Base-by-base conservation (phyloP, 2,888 invertebrate genomes). In the Cyclophora punctaria region DNA sequence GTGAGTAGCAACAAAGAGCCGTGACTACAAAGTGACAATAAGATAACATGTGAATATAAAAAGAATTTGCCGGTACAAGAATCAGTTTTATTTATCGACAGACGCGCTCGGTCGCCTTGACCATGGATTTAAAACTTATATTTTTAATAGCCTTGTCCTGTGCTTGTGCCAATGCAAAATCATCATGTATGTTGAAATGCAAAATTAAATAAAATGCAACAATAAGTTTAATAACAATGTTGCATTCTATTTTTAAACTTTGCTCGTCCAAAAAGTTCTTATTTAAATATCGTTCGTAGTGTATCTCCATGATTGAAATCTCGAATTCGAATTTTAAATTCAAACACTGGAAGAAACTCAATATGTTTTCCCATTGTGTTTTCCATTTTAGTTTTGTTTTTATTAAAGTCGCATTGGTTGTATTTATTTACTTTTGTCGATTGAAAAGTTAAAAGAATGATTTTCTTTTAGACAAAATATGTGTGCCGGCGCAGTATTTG, bases 401-500 rank as follows among this genome's bases (percentile, higher is more conserved):
- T 44, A 33, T 34, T 41, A 44, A 49, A 46, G 45, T 45, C 46
- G 35, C 37, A 35, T 5, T 46, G 35, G 37, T 44, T n/a, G 35
- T 45, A 3, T 35, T 47, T 45, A 7, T 41, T 49, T 45, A 20
- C 20, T 20, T 20, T 20, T 20, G 20, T 20, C 20, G 20, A 20
- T 20, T 20, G 20, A 20, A 20, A 20, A 41, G 3, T 4, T 41
- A 41, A 41, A 41, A 41, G 3, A 7, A 20, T 43, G 4, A 44
- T 47, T 51, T 33, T 41, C 46, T 70, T 71, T 43, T 69, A 95
- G 94, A 92, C 71, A 93, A 92, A 75, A 90, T 95, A 90, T 95
- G 95, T 74, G 93, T 94, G 41, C 94, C 95, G 0, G 89, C 91
- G 58, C 89, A 90, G 50, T 90, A 90, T 51, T 72, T 91, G 69